Evolutionary conservation across 92 coral and sea anemone species (phyloP).

Genomic region (Metridium senile): DNA sequence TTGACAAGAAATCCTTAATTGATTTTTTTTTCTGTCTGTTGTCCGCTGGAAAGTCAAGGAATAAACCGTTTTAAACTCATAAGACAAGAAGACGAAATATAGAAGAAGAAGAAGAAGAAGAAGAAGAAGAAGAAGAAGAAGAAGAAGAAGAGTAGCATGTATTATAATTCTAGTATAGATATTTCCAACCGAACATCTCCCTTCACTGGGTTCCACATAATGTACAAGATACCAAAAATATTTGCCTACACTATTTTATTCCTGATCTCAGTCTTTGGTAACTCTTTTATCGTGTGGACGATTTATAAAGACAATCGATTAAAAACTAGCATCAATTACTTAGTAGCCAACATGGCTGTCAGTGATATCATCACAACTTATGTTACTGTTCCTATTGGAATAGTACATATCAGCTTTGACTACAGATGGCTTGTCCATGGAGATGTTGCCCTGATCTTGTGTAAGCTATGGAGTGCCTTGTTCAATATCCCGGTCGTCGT

Average conservation of each 20-base stretch:
- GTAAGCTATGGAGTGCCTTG: background rate
- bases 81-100: no score
- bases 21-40: no score
- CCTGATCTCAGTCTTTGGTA: background rate
- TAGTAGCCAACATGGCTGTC: slow-evolving; percentile 11
- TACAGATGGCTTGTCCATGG: background rate
- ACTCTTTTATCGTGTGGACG: background rate
- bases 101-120: no score
- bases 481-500: background rate
- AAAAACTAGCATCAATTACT: background rate
- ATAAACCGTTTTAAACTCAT: no score
- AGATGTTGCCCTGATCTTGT: background rate
- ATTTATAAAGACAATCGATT: slow-evolving; percentile 1
- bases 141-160: no score
- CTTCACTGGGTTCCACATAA: slow-evolving; percentile 25
- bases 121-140: no score
- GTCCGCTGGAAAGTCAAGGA: no score
- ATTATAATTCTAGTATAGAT: no score
- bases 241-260: background rate
- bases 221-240: background rate
- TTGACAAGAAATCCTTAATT: no score
- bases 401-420: background rate
- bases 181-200: no score
- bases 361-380: background rate
- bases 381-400: background rate